phyloP scores from a whole-genome alignment of 2,888 invertebrate species.

The Synanthedon vespiformis region DNA sequence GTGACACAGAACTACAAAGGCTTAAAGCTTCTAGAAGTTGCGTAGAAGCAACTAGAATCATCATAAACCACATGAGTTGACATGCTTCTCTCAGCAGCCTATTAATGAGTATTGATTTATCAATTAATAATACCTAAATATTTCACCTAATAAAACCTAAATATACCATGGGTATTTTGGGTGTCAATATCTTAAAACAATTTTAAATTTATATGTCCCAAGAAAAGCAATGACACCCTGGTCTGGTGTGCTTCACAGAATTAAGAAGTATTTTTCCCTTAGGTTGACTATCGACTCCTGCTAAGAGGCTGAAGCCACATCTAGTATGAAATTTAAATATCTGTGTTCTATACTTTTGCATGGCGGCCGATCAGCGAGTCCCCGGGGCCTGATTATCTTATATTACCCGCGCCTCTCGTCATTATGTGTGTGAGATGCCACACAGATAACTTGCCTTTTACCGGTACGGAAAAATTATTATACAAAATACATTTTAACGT shows the following conservation, averaged over 20 bases:
- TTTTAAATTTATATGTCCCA: no score
- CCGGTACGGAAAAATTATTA: neutral
- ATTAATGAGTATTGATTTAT: neutral
- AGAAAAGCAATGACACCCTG: no score
- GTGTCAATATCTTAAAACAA: no score
- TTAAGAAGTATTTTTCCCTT: no score
- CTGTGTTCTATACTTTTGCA: neutral
- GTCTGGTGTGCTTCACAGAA: no score
- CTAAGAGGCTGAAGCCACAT: neutral
- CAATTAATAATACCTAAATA: neutral
- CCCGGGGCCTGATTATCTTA: slow-evolving; percentile 46
- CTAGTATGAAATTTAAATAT: neutral
- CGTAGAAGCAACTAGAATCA: no score
- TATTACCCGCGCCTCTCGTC: slow-evolving; percentile 41
- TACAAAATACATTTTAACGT: no score
- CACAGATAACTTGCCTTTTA: neutral
- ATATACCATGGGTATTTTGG: no score
- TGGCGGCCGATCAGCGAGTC: slow-evolving; percentile 20
- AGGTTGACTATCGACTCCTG: no score
- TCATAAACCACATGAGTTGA: no score
- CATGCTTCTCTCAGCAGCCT: no score
- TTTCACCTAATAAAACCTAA: no score
- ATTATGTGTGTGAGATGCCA: slow-evolving; percentile 16
- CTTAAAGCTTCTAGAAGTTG: slow-evolving; percentile 2
- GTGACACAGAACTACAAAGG: slow-evolving; percentile 12